Evolutionary conservation across 2,113 vertebrate species (phyloP).

Genomic region (Apteryx mantelli): DNA sequence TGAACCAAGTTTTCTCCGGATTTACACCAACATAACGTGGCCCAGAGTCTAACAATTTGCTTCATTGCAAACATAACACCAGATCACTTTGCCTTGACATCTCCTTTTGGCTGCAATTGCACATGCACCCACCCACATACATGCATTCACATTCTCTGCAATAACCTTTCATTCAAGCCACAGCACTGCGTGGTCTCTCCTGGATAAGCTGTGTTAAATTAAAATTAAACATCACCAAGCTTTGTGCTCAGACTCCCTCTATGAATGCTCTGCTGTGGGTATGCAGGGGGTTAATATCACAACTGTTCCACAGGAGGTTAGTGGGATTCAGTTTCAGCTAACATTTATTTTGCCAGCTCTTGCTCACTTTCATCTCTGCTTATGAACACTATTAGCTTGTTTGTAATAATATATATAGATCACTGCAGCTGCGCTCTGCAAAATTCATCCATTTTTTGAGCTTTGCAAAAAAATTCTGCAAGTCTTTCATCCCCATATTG

Average conservation of each 20-base stretch:
- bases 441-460: slow-evolving; percentile 49
- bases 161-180: neutral
- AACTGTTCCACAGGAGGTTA: slow-evolving; percentile 62
- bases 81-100: neutral
- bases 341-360: slow-evolving; percentile 69
- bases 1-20: neutral
- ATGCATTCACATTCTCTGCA: neutral
- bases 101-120: neutral
- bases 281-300: slow-evolving; percentile 64
- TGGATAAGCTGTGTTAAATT: slow-evolving; percentile 67
- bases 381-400: slow-evolving; percentile 68
- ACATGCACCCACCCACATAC: neutral
- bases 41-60: neutral
- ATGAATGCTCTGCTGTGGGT: neutral
- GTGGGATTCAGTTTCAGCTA: slow-evolving; percentile 65
- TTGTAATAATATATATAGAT: slow-evolving; percentile 69
- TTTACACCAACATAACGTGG: neutral
- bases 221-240: slow-evolving; percentile 71
- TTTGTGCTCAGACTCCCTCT: slow-evolving; percentile 48
- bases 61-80: neutral
- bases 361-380: slow-evolving; percentile 62
- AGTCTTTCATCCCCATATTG: neutral
- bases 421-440: slow-evolving; percentile 40
- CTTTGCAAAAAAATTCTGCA: slow-evolving; percentile 5
- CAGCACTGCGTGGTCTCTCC: neutral